These are phyloP conservation scores for Lepidochitona cinerea DNA, from an alignment of 2,888 invertebrate genomes.

Conservation along the genomic window DNA sequence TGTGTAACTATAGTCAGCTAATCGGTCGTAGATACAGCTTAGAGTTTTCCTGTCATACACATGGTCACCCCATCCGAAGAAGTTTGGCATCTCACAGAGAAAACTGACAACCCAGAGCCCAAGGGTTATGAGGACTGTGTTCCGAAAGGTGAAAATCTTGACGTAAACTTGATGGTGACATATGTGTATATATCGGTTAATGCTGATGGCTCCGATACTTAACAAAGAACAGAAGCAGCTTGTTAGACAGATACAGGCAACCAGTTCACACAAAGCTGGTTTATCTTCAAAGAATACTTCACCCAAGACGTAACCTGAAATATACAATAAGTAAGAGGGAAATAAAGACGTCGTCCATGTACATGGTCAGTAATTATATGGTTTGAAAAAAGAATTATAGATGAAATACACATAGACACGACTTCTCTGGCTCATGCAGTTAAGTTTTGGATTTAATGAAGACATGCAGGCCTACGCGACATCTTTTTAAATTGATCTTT, in stretches of 20 bases:
- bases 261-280: constrained; percentile 30
- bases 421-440: no score
- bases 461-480: no score
- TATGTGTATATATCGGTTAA: constrained; percentile 34
- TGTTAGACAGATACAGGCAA: constrained; percentile 35
- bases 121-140: constrained; percentile 26
- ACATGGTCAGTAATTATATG: no score
- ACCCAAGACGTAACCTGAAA: constrained; percentile 22
- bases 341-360: no score
- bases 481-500: no score
- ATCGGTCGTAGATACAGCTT: constrained; percentile 37
- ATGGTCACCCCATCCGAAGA: constrained; percentile 41
- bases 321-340: no score
- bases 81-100: constrained; percentile 31
- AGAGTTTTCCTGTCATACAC: constrained; percentile 37
- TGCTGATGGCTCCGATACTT: constrained; percentile 32
- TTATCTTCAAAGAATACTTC: constrained; percentile 32
- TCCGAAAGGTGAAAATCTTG: constrained; percentile 26
- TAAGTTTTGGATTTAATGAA: no score
- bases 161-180: constrained; percentile 24
- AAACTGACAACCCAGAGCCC: constrained; percentile 36
- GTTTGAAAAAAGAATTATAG: no score
- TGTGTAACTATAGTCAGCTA: constrained; percentile 33
- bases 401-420: no score
- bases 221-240: constrained; percentile 37